A percentile compares a stretch with the other conserved stretches of the same genome.
Conservation (phyloP, 2,888 invertebrate genomes). For the Amphimallon solstitiale region DNA sequence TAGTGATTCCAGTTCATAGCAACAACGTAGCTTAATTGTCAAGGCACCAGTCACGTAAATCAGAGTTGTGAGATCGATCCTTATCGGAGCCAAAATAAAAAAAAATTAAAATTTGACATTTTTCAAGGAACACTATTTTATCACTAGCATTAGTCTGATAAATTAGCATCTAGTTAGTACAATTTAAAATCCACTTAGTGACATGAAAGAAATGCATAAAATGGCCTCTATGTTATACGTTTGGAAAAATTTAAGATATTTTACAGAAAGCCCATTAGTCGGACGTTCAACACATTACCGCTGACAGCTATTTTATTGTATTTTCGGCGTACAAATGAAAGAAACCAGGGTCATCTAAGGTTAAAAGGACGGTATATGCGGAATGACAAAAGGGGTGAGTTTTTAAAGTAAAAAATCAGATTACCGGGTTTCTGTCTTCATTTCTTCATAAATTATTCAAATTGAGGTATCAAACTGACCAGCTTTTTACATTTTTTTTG, state of each 20-base stretch:
- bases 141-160: no score
- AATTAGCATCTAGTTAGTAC: neutral
- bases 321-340: conserved; percentile 19
- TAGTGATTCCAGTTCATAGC: no score
- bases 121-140: no score
- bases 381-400: conserved; percentile 3
- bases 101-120: no score
- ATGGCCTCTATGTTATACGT: neutral
- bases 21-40: no score
- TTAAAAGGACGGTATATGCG: conserved; percentile 18
- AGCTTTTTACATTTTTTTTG: conserved; percentile 9
- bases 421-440: conserved; percentile 15
- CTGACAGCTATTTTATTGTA: conserved; percentile 23
- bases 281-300: conserved; percentile 13
- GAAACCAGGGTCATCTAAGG: conserved; percentile 24
- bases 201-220: neutral
- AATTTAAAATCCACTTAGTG: neutral
- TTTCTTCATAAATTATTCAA: conserved; percentile 32
- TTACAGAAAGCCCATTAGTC: neutral
- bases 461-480: conserved; percentile 25
- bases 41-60: no score
- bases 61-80: no score
- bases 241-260: conserved; percentile 8
- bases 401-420: conserved; percentile 28
- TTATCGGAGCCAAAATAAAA: no score